phyloP scores from a whole-genome alignment of 2,888 invertebrate genomes.

The Lymantria dispar region DNA sequence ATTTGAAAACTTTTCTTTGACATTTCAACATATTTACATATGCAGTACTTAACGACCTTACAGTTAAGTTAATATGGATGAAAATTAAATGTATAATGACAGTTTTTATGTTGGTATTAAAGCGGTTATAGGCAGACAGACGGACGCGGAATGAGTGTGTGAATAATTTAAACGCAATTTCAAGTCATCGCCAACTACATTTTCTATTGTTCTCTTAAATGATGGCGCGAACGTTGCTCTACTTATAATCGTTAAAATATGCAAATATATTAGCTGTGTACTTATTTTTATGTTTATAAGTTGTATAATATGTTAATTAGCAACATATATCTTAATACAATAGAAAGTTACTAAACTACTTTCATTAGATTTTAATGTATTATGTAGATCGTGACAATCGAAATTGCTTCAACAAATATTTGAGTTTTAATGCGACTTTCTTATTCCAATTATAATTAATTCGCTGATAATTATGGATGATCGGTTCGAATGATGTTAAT shows the following conservation, averaged over 20 bases:
- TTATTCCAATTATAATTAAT: constrained; percentile 2
- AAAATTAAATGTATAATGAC: constrained; percentile 21
- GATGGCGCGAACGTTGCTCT: constrained; percentile 47
- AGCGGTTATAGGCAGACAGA: constrained; percentile 63
- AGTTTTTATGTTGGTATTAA: constrained; percentile 32
- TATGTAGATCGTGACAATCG: constrained; percentile 11
- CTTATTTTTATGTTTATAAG: constrained; percentile 5
- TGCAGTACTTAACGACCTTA: constrained; percentile 17
- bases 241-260: constrained; percentile 20
- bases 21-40: constrained; percentile 11
- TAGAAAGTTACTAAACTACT: constrained; percentile 16
- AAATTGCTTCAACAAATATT: constrained; percentile 7
- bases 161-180: constrained; percentile 80
- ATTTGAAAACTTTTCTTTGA: constrained; percentile 40
- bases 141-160: constrained; percentile 74
- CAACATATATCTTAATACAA: constrained; percentile 12
- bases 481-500: background rate
- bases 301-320: constrained; percentile 11
- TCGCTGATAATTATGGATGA: background rate
- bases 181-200: constrained; percentile 67
- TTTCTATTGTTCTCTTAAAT: constrained; percentile 66
- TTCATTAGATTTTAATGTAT: constrained; percentile 12
- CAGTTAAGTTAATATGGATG: constrained; percentile 14
- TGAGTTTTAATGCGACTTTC: constrained; percentile 3
- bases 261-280: background rate